phyloP scores from a whole-genome alignment of 2,113 vertebrate genomes.

The Diglossa brunneiventris region DNA sequence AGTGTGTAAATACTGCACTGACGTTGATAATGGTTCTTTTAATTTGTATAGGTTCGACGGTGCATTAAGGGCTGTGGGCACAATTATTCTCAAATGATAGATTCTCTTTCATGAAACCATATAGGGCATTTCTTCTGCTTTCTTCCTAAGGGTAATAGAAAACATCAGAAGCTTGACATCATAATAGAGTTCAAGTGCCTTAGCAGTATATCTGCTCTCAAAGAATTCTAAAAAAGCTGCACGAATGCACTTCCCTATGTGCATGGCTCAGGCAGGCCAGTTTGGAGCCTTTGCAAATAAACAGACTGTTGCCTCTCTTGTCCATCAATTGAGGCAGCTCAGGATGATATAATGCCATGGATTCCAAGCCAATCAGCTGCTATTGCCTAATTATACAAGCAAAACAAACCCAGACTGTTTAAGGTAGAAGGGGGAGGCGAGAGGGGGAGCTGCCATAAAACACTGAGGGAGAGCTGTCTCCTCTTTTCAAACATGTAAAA shows the following conservation, averaged over 20 bases:
- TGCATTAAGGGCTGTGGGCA: background rate
- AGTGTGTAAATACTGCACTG: slow-evolving; percentile 18
- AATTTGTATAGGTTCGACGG: background rate
- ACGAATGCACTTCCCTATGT: slow-evolving; percentile 24
- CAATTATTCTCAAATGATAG: background rate
- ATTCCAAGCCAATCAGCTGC: slow-evolving; percentile 57
- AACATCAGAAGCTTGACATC: slow-evolving; percentile 57
- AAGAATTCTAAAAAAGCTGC: slow-evolving; percentile 47
- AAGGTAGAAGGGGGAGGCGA: slow-evolving; percentile 13
- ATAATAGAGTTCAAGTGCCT: slow-evolving; percentile 64
- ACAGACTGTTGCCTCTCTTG: slow-evolving; percentile 57
- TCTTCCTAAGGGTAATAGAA: slow-evolving; percentile 47
- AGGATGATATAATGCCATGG: background rate
- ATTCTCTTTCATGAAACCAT: background rate
- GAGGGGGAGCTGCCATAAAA: slow-evolving; percentile 35
- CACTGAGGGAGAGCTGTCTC: slow-evolving; percentile 28
- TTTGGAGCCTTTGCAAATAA: slow-evolving; percentile 46
- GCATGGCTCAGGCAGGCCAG: background rate
- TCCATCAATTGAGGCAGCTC: slow-evolving; percentile 53
- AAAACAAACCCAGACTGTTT: slow-evolving; percentile 66
- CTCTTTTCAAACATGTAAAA: slow-evolving; percentile 38
- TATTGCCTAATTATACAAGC: slow-evolving; percentile 61
- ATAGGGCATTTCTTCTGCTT: slow-evolving; percentile 22
- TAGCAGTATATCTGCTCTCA: slow-evolving; percentile 23
- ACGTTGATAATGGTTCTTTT: slow-evolving; percentile 18